Percentiles rank a stretch among this genome's conserved stretches.
Conservation (phyloP, 2,888 invertebrate genomes). For the Xestia ashworthii region DNA sequence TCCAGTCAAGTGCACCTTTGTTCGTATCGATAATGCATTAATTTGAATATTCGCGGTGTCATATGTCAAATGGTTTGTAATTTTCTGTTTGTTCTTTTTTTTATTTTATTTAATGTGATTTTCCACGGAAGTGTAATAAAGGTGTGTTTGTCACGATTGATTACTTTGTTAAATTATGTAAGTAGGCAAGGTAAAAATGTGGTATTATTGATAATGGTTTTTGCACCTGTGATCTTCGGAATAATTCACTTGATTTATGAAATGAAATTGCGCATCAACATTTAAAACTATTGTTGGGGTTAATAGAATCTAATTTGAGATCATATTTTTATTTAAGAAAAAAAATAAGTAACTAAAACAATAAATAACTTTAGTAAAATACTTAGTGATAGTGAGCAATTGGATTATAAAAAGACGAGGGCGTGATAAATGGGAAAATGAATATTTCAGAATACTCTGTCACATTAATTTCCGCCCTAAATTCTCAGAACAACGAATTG, state of each 20-base stretch:
- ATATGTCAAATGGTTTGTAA: conserved; percentile 90
- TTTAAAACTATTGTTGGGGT: background rate
- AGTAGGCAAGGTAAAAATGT: conserved; percentile 42
- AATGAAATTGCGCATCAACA: background rate
- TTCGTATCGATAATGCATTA: conserved; percentile 89
- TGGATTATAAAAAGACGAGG: too few relatives aligned
- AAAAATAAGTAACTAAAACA: too few relatives aligned
- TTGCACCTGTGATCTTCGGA: conserved; percentile 43
- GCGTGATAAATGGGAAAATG: too few relatives aligned
- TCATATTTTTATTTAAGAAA: background rate
- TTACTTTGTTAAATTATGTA: conserved; percentile 61
- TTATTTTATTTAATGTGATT: conserved; percentile 78
- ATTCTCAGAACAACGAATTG: background rate
- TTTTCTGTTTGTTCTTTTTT: conserved; percentile 85
- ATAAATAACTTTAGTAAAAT: too few relatives aligned
- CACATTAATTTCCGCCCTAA: background rate
- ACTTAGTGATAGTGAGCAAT: too few relatives aligned
- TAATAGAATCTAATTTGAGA: background rate
- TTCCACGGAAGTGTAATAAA: conserved; percentile 77
- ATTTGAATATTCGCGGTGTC: conserved; percentile 91
- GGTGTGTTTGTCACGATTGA: conserved; percentile 64
- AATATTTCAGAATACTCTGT: background rate
- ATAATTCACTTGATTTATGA: background rate
- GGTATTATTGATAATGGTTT: conserved; percentile 47
- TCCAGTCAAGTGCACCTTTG: conserved; percentile 86